Base-by-base conservation (phyloP, 1,140 invertebrate species). In the Chlorops oryzae region DNA sequence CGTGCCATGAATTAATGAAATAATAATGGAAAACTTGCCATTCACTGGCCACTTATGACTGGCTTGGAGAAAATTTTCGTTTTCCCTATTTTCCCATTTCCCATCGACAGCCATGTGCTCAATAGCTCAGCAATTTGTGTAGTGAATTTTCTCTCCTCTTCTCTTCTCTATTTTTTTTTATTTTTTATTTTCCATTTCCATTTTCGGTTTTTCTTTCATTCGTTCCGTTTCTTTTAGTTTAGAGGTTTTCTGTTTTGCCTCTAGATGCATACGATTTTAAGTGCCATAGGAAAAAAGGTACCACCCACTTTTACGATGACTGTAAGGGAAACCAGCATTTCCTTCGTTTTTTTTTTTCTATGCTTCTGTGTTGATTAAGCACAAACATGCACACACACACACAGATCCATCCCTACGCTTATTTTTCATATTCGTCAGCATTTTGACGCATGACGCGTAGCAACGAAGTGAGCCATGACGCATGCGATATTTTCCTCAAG, bases 401-500 rank as follows among this genome's bases (percentile, higher is more conserved):
- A 12, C 22, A 13, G 9, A 17, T 22, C 12, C 25, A 20, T 35
- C 20, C 12, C 5, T 9, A 20, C 24, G 17, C 22, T 27, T n/a
- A 34, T 35, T 12, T 6, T 32, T 23, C 9, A 46, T n/a, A n/a
- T n/a, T n/a, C n/a, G 15, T 32, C 1, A 21, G 23, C 17, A 17
- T 28, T 45, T 32, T 4, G 38, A 49, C 38, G 17, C 24, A 39
- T 49, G 47, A 49, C 47, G 47, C 47, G 41, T 39, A 27, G 40
- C 47, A 49, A n/a, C n/a, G n/a, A n/a, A 49, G 47, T 39, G 27
- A 49, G 37, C 38, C 47, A 49, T 49, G 47, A 49, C 47, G 47
- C 47, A 49, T 49, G 47, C 47, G 47, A 49, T 49, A 49, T 49
- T 49, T 25, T 28, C n/a, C n/a, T n/a, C n/a, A n/a, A n/a, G n/a